These are phyloP conservation scores for Pristionchus maxplancki DNA, from an alignment of 2,888 invertebrate species.

Conservation along the genomic window DNA sequence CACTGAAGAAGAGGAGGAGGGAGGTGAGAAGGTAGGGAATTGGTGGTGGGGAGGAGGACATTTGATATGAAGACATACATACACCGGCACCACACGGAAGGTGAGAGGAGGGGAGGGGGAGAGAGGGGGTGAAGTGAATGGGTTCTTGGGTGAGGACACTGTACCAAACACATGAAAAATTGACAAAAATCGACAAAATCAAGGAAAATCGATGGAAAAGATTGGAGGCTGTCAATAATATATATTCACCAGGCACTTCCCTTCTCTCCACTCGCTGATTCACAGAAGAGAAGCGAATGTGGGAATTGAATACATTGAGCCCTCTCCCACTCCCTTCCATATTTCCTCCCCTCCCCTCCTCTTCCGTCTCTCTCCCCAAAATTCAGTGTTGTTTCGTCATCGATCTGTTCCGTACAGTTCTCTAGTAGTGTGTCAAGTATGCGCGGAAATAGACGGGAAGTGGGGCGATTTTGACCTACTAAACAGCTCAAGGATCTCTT, in stretches of 20 bases:
- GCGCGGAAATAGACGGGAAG: too few relatives aligned
- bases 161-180: background rate
- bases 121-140: background rate
- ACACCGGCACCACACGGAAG: conserved; percentile 11
- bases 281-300: background rate
- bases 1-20: conserved; percentile 20
- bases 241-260: background rate
- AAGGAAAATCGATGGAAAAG: background rate
- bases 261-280: background rate
- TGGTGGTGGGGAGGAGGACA: conserved; percentile 54
- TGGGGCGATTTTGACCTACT: background rate
- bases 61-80: conserved; percentile 38
- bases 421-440: conserved; percentile 23
- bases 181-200: background rate
- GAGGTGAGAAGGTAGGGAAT: conserved; percentile 55
- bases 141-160: background rate
- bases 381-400: conserved; percentile 16
- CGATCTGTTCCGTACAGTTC: background rate
- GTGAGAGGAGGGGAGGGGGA: conserved; percentile 2
- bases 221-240: conserved; percentile 19
- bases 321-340: background rate
- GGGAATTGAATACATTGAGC: conserved; percentile 46
- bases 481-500: background rate
- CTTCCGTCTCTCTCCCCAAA: background rate
- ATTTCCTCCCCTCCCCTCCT: background rate